These are phyloP conservation scores for Peromyscus leucopus DNA, from an alignment of 2,113 vertebrate species.

Conservation along the genomic window DNA sequence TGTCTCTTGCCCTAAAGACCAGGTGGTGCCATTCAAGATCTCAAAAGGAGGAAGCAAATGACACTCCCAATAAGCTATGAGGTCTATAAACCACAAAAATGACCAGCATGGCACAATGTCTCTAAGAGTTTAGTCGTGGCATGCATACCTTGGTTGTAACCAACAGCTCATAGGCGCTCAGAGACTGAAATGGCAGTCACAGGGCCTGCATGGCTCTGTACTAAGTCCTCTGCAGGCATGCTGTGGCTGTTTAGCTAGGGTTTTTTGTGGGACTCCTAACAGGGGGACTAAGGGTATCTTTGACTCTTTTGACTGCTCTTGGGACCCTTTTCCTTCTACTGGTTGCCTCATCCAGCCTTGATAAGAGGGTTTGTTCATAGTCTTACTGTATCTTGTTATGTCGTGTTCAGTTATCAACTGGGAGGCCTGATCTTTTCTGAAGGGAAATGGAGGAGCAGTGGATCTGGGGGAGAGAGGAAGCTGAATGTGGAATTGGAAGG, in stretches of 20 bases:
- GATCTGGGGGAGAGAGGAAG: neutral
- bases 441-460: neutral
- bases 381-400: neutral
- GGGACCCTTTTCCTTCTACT: neutral
- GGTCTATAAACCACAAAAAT: neutral
- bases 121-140: neutral
- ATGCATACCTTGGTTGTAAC: neutral
- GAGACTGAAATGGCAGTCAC: neutral
- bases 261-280: neutral
- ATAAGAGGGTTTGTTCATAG: neutral
- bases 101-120: neutral
- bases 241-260: neutral
- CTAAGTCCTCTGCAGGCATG: neutral
- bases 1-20: neutral
- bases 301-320: neutral
- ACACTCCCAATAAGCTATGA: neutral
- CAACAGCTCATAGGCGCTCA: neutral
- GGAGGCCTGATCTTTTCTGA: neutral
- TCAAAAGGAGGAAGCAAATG: neutral
- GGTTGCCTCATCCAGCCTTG: neutral
- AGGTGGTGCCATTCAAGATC: neutral
- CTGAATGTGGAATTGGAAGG: neutral
- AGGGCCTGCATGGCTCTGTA: neutral
- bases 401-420: neutral
- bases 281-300: neutral